phyloP scores from a whole-genome alignment of 2,113 vertebrate species.

The Pteruthius melanotis region DNA sequence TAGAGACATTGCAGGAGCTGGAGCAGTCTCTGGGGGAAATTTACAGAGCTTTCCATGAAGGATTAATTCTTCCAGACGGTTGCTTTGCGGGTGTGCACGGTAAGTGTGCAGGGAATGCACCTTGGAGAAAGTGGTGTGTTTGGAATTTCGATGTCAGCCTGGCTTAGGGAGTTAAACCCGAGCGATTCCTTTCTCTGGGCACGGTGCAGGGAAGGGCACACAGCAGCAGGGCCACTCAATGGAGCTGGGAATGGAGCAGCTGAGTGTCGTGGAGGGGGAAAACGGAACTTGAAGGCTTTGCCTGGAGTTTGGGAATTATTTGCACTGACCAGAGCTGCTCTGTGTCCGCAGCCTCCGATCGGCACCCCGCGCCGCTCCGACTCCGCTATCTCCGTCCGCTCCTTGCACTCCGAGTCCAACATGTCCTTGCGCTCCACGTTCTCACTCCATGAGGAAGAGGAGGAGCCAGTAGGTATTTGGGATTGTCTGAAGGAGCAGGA shows the following conservation, averaged over 20 bases:
- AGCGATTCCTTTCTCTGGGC: background rate
- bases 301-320: background rate
- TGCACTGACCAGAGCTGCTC: background rate
- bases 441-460: conserved; percentile 96
- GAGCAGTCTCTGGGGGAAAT: background rate
- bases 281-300: background rate
- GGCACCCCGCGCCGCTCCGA: conserved; percentile 91
- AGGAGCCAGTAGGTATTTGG: conserved; percentile 86
- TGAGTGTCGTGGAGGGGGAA: background rate
- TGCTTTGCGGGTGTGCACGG: background rate
- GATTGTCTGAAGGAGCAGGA: background rate
- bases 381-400: conserved; percentile 94
- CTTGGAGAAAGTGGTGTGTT: background rate
- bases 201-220: background rate
- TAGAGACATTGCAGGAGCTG: background rate
- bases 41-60: background rate
- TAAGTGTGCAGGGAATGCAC: background rate
- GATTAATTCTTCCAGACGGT: background rate
- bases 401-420: conserved; percentile 95
- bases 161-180: background rate
- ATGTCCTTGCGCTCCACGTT: conserved; percentile 98
- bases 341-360: conserved; percentile 83
- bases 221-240: background rate
- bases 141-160: background rate
- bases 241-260: background rate